A percentile compares a stretch with the other conserved stretches of the same genome.
Conservation (phyloP, 2,113 vertebrate genomes). For the Lophochroa leadbeateri region DNA sequence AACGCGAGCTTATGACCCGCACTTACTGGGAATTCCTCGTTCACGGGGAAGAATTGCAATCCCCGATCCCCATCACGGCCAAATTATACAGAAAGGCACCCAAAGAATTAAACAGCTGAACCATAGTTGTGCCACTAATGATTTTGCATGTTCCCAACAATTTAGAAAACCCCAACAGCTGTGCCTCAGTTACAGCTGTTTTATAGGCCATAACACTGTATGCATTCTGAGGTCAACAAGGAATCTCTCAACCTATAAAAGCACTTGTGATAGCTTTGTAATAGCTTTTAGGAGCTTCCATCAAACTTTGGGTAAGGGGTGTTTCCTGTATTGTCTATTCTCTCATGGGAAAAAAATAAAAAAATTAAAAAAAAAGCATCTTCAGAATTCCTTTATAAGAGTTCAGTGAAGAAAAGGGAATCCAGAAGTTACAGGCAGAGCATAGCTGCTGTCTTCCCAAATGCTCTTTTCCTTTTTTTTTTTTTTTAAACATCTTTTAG, state of each 20-base stretch:
- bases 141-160: not conserved
- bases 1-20: too few species aligned
- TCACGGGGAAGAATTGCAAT: too few species aligned
- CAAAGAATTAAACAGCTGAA: not conserved
- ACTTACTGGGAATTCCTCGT: too few species aligned
- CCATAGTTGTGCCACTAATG: not conserved
- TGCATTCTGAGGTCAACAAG: not conserved
- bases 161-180: not conserved
- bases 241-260: not conserved
- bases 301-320: not conserved
- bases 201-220: not conserved
- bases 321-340: not conserved
- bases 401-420: not conserved
- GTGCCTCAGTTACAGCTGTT: not conserved
- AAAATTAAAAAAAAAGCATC: not conserved
- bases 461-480: not conserved
- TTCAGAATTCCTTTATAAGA: not conserved
- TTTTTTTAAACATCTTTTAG: not conserved
- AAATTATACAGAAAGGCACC: not conserved
- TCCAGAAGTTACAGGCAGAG: not conserved
- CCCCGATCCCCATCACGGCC: too few species aligned
- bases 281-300: not conserved
- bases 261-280: not conserved
- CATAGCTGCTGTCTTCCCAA: not conserved
- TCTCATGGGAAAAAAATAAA: not conserved